Conservation (phyloP, 2,888 invertebrate species). For the Pammene aurita region DNA sequence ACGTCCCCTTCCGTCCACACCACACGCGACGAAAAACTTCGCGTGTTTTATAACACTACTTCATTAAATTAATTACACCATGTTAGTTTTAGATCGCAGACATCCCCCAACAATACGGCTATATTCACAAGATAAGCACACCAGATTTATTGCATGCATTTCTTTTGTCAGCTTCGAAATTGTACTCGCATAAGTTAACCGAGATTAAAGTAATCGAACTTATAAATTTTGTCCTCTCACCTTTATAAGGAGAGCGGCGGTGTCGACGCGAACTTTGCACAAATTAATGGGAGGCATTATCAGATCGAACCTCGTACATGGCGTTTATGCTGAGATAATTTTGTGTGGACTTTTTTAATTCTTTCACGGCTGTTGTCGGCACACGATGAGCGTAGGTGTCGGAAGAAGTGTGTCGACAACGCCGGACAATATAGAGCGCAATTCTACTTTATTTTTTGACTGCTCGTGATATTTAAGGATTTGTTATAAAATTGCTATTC, state of each 20-base stretch:
- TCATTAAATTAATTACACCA: conserved; percentile 82
- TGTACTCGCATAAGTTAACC: conserved; percentile 83
- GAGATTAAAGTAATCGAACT: conserved; percentile 84
- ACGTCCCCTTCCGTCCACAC: conserved; percentile 56
- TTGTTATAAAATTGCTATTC: not conserved
- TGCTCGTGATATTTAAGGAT: not conserved
- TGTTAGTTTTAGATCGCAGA: conserved; percentile 74
- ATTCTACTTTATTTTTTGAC: not conserved
- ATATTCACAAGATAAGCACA: conserved; percentile 77
- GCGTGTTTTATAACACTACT: conserved; percentile 69
- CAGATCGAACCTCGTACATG: conserved; percentile 81
- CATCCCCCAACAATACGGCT: conserved; percentile 76
- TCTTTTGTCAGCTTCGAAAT: conserved; percentile 84
- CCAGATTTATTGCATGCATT: conserved; percentile 82
- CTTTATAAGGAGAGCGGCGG: conserved; percentile 79
- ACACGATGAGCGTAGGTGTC: conserved; percentile 49
- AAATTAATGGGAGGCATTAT: conserved; percentile 83
- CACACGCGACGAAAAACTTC: conserved; percentile 73
- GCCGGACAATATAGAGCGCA: conserved; percentile 12
- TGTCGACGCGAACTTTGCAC: conserved; percentile 83
- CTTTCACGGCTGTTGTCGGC: conserved; percentile 57
- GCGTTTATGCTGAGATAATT: conserved; percentile 83
- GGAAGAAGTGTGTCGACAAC: conserved; percentile 28
- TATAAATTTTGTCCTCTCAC: conserved; percentile 84
- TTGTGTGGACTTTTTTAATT: conserved; percentile 74